These are phyloP conservation scores for Crypturellus undulatus DNA, from an alignment of 2,113 vertebrate genomes.

Conservation along the genomic window DNA sequence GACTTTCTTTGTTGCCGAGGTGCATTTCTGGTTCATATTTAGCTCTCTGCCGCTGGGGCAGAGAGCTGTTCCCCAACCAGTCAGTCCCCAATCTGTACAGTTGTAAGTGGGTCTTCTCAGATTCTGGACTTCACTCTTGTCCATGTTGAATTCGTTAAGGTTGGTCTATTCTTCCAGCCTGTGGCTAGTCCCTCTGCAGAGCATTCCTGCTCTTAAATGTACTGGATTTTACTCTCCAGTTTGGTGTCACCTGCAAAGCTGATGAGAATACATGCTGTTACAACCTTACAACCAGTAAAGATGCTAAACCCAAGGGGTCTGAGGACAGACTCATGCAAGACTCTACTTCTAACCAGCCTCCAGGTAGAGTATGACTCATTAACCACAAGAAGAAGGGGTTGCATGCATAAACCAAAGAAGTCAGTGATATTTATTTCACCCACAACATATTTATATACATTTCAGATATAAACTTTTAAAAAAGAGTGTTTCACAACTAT, in stretches of 20 bases:
- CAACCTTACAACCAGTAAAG: not conserved
- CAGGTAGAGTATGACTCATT: not conserved
- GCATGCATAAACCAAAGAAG: not conserved
- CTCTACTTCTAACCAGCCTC: not conserved
- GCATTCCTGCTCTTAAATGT: not conserved
- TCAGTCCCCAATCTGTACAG: not conserved
- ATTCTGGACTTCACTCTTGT: not conserved
- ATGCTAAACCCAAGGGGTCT: not conserved
- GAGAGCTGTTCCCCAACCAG: not conserved
- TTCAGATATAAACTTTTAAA: not conserved
- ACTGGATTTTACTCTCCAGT: not conserved
- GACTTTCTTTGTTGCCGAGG: not conserved
- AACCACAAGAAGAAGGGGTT: not conserved
- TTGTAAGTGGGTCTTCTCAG: not conserved
- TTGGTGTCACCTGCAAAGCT: not conserved
- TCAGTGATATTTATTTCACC: not conserved
- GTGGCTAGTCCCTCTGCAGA: not conserved
- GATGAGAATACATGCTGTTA: not conserved
- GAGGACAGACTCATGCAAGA: fast-evolving
- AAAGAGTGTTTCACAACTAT: too few relatives aligned
- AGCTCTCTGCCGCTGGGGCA: fast-evolving
- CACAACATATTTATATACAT: not conserved
- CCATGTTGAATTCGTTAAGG: not conserved
- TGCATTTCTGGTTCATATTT: not conserved
- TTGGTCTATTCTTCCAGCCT: not conserved